Percentiles rank a stretch among this genome's conserved stretches.
phyloP scores from a whole-genome alignment of 2,113 vertebrate genomes.

The Columba livia region DNA sequence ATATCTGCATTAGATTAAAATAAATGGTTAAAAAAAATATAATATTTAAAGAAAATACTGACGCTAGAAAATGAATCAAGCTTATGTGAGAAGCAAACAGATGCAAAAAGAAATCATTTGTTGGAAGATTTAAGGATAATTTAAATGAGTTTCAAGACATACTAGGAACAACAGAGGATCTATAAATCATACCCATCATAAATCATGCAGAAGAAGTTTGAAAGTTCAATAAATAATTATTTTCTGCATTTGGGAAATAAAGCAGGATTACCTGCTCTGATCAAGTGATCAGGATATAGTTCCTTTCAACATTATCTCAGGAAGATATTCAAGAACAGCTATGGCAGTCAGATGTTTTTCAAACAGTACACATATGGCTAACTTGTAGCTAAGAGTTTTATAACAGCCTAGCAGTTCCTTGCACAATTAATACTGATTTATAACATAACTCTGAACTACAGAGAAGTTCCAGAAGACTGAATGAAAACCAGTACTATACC shows the following conservation, averaged over 20 bases:
- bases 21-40: not conserved
- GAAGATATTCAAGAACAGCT: not conserved
- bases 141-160: slow-evolving; percentile 26
- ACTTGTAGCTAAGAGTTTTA: not conserved
- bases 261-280: not conserved
- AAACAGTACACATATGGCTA: not conserved
- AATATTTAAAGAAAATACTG: not conserved
- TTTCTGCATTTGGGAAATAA: slow-evolving; percentile 26
- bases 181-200: not conserved
- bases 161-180: slow-evolving; percentile 3
- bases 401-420: not conserved
- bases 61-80: not conserved
- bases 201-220: slow-evolving; percentile 31
- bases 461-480: not conserved
- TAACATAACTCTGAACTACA: not conserved
- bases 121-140: slow-evolving; percentile 9
- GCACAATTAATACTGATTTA: not conserved
- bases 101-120: slow-evolving; percentile 3
- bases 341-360: not conserved
- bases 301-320: not conserved
- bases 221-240: slow-evolving; percentile 60
- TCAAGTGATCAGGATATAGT: not conserved
- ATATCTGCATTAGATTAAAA: not conserved
- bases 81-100: not conserved
- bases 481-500: not conserved